A percentile compares a stretch with the other conserved stretches of the same genome.
Evolutionary conservation across 2,113 vertebrate species (phyloP).

Genomic region (Pimephales promelas): DNA sequence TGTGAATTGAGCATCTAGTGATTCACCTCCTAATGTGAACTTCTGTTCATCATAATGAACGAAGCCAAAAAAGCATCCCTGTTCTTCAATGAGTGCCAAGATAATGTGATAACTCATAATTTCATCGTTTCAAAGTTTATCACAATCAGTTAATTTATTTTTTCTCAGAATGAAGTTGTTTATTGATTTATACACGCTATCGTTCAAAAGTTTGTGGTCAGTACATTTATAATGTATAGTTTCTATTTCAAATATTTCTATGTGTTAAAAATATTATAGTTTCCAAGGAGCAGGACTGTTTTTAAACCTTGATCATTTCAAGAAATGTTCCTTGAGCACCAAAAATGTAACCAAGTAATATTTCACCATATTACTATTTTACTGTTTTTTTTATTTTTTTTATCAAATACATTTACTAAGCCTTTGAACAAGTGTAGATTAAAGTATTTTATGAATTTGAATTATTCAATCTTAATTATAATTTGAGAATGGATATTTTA

Average conservation of each 20-base stretch:
- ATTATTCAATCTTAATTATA: neutral
- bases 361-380: neutral
- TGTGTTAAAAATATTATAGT: too few species aligned
- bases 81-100: neutral
- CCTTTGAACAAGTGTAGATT: neutral
- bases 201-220: neutral
- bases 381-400: too few species aligned
- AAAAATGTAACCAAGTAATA: neutral
- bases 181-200: neutral
- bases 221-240: neutral
- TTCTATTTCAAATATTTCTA: too few species aligned
- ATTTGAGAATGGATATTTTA: neutral
- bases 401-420: neutral
- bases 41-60: slow-evolving; percentile 12
- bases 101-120: neutral
- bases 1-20: slow-evolving; percentile 55
- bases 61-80: slow-evolving; percentile 6
- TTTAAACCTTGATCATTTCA: too few species aligned
- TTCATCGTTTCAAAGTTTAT: neutral
- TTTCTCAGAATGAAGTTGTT: neutral
- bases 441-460: neutral
- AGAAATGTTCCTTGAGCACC: neutral
- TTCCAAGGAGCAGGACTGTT: too few species aligned
- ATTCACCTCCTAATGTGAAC: slow-evolving; percentile 24
- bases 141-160: too few species aligned